Conservation (phyloP, 2,888 invertebrate species). For the Andrena marginata region DNA sequence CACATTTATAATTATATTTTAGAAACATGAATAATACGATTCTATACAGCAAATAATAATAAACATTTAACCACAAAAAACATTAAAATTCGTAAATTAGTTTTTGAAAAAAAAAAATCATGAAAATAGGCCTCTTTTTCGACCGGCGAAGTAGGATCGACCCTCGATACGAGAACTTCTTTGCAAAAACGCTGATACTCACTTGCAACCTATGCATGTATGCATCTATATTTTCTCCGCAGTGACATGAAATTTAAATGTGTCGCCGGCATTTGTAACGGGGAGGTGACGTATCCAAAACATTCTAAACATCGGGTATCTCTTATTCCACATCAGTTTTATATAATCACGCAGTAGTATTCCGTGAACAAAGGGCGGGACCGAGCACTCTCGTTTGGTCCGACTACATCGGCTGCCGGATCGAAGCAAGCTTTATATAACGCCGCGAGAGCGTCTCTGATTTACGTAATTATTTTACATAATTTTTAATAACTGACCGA, state of each 20-base stretch:
- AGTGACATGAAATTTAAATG: not conserved
- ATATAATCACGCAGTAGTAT: conserved; percentile 45
- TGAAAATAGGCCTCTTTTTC: not conserved
- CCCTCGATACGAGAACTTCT: too few relatives aligned
- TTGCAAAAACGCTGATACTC: too few relatives aligned
- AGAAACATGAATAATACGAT: too few relatives aligned
- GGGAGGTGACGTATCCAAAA: not conserved
- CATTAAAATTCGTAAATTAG: not conserved
- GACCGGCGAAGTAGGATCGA: too few relatives aligned
- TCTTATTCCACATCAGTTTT: conserved; percentile 31
- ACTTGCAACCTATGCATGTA: too few relatives aligned
- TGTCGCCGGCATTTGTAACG: not conserved
- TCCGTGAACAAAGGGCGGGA: conserved; percentile 35
- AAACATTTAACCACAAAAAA: too few relatives aligned
- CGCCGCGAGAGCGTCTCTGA: conserved; percentile 32
- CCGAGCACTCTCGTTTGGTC: conserved; percentile 19
- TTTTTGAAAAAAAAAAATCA: not conserved
- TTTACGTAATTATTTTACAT: conserved; percentile 75
- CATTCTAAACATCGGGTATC: conserved; percentile 13
- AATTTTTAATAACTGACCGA: conserved; percentile 68
- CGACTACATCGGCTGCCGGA: conserved; percentile 16
- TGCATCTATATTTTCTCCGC: too few relatives aligned
- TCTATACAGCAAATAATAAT: too few relatives aligned
- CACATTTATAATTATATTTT: too few relatives aligned
- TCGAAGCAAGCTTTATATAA: conserved; percentile 58